Evolutionary conservation across 2,113 vertebrate species (phyloP).

Genomic region (Chloebia gouldiae): DNA sequence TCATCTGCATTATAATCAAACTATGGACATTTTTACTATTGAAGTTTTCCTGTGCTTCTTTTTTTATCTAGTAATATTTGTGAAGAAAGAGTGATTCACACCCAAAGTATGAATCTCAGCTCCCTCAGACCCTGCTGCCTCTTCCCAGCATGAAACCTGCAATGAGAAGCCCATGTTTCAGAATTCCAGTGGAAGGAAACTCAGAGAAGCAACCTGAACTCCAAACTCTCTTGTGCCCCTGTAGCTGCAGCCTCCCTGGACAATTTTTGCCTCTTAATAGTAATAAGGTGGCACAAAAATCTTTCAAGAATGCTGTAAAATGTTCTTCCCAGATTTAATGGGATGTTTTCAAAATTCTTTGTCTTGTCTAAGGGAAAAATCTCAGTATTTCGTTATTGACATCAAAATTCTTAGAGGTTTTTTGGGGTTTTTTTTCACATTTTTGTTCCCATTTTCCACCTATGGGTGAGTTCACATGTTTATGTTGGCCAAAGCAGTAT

Average conservation of each 20-base stretch:
- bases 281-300: neutral
- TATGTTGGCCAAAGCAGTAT: constrained; percentile 30
- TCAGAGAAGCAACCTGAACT: neutral
- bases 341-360: neutral
- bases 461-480: constrained; percentile 48
- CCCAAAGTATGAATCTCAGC: neutral
- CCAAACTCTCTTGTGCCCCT: neutral
- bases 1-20: neutral
- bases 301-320: neutral
- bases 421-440: neutral
- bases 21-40: neutral
- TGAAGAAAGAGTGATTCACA: neutral
- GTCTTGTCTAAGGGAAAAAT: neutral
- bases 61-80: neutral
- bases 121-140: neutral
- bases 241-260: neutral
- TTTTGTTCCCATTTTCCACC: neutral
- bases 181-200: neutral
- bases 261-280: neutral
- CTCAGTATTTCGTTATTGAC: neutral
- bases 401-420: neutral
- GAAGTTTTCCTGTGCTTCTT: neutral
- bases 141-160: neutral
- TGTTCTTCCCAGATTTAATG: neutral
- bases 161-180: neutral